Evolutionary conservation across 2,113 vertebrate species (phyloP), one percentile per base, ranked within the genome.

Genomic region (Promerops cafer): DNA sequence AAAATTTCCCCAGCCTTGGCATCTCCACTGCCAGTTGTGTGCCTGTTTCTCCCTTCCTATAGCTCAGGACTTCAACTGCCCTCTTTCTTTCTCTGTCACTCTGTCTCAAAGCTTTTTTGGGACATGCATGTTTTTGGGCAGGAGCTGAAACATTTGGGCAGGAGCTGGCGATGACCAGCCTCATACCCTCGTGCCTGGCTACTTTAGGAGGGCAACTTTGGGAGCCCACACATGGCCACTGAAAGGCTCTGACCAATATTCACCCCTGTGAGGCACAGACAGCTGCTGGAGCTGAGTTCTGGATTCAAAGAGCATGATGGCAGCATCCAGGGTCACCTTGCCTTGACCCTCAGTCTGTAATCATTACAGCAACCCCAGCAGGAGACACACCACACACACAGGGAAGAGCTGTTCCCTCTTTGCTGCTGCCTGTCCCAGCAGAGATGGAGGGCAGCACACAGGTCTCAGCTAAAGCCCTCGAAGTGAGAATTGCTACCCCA

Each of bases 181-280:
- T 66, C 21, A 52, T 2, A 6, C 18, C 42, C 1, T 52, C 0
- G 0, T 57, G 53, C 19, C 40, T 4, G 3, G 42, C 49, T 83
- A 0, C 17, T 64, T 77, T 39, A 30, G 44, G 21, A n/a, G 37
- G 17, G 31, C 16, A 19, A 8, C 11, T 65, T 57, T 74, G 33
- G 24, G 39, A 82, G 9, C n/a, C 40, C 8, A 6, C 1, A 2
- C 2, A 0, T 1, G 6, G 50, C 8, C 27, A 15, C 69, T 26
- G 60, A 12, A 40, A 47, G 39, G 42, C 60, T 90, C n/a, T 82
- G 81, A 33, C 2, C 21, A 10, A 18, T 9, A 13, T 1, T 40
- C 10, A 13, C 9, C 16, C 5, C 31, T 19, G 39, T 10, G 69
- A 82, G 66, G 28, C 35, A 50, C 20, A 3, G 49, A 39, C 9